Percentiles rank a stretch among this genome's conserved stretches.
These are phyloP conservation scores for Dinothrombium tinctorium DNA, from an alignment of 1,140 invertebrate genomes.

Conservation along the genomic window DNA sequence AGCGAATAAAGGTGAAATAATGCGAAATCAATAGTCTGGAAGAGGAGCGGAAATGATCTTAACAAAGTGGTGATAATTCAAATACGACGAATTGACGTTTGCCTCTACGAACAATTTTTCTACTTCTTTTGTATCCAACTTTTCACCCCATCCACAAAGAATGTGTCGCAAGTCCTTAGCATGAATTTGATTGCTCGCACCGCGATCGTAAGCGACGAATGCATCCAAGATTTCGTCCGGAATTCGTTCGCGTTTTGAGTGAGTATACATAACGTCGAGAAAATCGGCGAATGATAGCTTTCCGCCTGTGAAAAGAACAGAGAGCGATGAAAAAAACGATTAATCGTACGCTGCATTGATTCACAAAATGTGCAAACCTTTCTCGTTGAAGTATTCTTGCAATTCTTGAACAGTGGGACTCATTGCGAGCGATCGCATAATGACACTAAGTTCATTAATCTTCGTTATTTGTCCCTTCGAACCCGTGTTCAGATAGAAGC, in stretches of 20 bases:
- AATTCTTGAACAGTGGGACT: slow-evolving; percentile 77
- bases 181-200: slow-evolving; percentile 45
- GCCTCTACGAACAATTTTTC: slow-evolving; percentile 81
- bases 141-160: slow-evolving; percentile 70
- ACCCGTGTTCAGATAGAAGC: slow-evolving; percentile 42
- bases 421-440: slow-evolving; percentile 76
- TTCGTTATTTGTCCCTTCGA: slow-evolving; percentile 53
- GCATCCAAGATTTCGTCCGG: slow-evolving; percentile 70
- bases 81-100: slow-evolving; percentile 49
- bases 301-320: slow-evolving; percentile 30
- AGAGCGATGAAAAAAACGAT: neutral
- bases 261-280: slow-evolving; percentile 77
- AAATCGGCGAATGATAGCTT: slow-evolving; percentile 90
- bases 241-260: slow-evolving; percentile 57
- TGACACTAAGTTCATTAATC: slow-evolving; percentile 66
- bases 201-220: slow-evolving; percentile 55
- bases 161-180: slow-evolving; percentile 63
- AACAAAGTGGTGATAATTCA: slow-evolving; percentile 75
- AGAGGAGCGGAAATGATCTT: slow-evolving; percentile 78
- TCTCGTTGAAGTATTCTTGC: slow-evolving; percentile 54
- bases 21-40: slow-evolving; percentile 52
- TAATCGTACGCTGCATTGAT: neutral
- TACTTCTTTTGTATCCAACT: slow-evolving; percentile 65
- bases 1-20: neutral
- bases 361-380: slow-evolving; percentile 27